These are phyloP conservation scores for Vollenhovia emeryi DNA, from an alignment of 1,140 invertebrate genomes.

Conservation along the genomic window DNA sequence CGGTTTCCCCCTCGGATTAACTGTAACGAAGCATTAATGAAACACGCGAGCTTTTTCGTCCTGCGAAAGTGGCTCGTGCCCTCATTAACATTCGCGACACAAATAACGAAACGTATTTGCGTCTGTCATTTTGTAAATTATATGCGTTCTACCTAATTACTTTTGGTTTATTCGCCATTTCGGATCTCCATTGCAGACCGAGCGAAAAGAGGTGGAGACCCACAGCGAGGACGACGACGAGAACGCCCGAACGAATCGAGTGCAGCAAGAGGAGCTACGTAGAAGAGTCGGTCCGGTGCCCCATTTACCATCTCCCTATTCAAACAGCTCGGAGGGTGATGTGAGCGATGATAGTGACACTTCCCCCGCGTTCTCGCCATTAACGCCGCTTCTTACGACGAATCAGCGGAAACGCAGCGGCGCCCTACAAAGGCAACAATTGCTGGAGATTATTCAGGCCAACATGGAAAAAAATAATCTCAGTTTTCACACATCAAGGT, in stretches of 20 bases:
- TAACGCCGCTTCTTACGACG: conserved; percentile 80
- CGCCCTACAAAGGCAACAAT: conserved; percentile 92
- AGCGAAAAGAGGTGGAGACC: conserved; percentile 75
- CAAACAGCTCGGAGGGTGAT: conserved; percentile 84
- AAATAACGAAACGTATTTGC: background rate
- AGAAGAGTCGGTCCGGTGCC: conserved; percentile 81
- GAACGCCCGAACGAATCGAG: conserved; percentile 75
- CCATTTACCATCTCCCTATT: conserved; percentile 81
- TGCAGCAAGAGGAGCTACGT: conserved; percentile 82
- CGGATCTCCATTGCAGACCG: conserved; percentile 67
- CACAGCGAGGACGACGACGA: conserved; percentile 82
- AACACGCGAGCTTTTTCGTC: background rate
- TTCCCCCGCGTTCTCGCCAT: conserved; percentile 80
- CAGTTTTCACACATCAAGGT: conserved; percentile 93
- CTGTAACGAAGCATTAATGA: too few relatives aligned
- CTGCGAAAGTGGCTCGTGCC: background rate
- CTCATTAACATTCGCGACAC: background rate
- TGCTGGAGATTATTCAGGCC: conserved; percentile 94
- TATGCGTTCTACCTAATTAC: background rate
- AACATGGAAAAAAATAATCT: conserved; percentile 97
- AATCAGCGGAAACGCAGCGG: conserved; percentile 86
- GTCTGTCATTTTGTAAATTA: background rate
- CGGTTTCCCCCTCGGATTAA: too few relatives aligned
- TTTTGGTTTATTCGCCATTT: background rate
- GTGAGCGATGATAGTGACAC: conserved; percentile 84